A percentile compares a stretch with the other conserved stretches of the same genome.
Evolutionary conservation across 2,888 invertebrate species (phyloP).

Genomic region (Lycocerus yunnanus): DNA sequence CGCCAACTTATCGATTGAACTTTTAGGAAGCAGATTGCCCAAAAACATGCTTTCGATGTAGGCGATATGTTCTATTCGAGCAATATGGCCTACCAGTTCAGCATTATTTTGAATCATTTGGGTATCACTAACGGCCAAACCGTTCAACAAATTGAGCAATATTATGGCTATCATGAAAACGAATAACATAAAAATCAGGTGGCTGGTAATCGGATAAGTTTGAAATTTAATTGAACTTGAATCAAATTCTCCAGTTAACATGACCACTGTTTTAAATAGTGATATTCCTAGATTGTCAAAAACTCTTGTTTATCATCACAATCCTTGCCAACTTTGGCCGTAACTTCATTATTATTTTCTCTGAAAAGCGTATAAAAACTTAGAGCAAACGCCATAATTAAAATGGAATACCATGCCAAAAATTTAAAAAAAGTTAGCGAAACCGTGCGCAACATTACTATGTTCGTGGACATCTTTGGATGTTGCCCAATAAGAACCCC

Average conservation of each 20-base stretch:
- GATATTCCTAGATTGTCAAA: constrained; percentile 74
- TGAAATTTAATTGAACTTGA: constrained; percentile 78
- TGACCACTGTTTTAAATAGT: constrained; percentile 81
- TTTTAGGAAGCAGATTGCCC: constrained; percentile 58
- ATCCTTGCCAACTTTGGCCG: constrained; percentile 56
- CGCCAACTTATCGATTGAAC: constrained; percentile 32
- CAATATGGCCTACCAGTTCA: constrained; percentile 76
- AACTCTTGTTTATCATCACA: constrained; percentile 63
- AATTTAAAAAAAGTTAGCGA: constrained; percentile 81
- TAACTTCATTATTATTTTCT: constrained; percentile 54
- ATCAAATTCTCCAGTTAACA: constrained; percentile 87
- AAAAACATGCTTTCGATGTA: constrained; percentile 75
- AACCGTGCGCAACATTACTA: constrained; percentile 83
- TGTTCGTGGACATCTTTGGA: constrained; percentile 78
- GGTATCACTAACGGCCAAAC: constrained; percentile 84
- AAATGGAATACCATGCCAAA: constrained; percentile 76
- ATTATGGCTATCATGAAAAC: constrained; percentile 85
- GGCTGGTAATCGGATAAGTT: constrained; percentile 70
- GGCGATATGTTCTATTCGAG: constrained; percentile 71
- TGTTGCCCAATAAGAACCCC: constrained; percentile 79
- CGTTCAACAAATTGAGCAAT: constrained; percentile 80
- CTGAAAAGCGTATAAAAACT: constrained; percentile 81
- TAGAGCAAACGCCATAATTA: constrained; percentile 80
- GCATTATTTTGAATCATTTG: constrained; percentile 77
- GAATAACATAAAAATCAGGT: constrained; percentile 76